These are phyloP conservation scores for Allacma fusca DNA, from an alignment of 2,888 invertebrate genomes.

Conservation along the genomic window DNA sequence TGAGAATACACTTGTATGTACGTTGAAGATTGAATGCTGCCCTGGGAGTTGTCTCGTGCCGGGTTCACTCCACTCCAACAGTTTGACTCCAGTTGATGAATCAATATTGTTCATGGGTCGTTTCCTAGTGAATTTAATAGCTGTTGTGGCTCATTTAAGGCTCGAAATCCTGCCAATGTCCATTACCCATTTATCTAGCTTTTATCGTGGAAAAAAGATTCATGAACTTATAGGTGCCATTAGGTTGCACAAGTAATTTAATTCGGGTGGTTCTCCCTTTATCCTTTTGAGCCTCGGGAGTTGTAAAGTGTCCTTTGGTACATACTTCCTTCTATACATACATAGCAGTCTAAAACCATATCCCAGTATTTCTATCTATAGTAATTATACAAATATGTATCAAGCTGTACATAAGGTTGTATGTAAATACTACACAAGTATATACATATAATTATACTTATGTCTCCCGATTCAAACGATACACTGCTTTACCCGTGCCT, in stretches of 20 bases:
- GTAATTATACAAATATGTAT: too few species aligned
- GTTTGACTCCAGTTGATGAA: constrained; percentile 5
- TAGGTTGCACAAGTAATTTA: neutral
- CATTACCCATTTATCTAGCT: constrained; percentile 39
- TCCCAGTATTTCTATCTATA: too few species aligned
- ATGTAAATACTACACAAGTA: too few species aligned
- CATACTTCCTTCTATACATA: too few species aligned
- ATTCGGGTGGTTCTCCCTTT: neutral
- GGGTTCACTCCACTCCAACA: neutral
- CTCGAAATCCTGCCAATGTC: constrained; percentile 27
- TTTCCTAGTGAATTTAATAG: constrained; percentile 31
- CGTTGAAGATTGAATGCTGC: neutral
- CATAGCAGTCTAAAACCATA: too few species aligned
- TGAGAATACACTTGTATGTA: too few species aligned
- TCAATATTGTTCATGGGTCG: constrained; percentile 21
- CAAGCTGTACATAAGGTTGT: too few species aligned
- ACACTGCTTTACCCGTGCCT: too few species aligned
- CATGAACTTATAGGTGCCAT: constrained; percentile 16
- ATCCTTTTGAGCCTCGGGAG: too few species aligned
- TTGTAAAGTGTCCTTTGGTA: too few species aligned
- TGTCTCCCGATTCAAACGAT: too few species aligned
- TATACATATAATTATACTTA: too few species aligned
- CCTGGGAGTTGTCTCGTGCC: neutral
- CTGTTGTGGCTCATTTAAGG: constrained; percentile 39
- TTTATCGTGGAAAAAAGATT: constrained; percentile 23